phyloP scores from a whole-genome alignment of 2,888 invertebrate species.

The Aelia acuminata region DNA sequence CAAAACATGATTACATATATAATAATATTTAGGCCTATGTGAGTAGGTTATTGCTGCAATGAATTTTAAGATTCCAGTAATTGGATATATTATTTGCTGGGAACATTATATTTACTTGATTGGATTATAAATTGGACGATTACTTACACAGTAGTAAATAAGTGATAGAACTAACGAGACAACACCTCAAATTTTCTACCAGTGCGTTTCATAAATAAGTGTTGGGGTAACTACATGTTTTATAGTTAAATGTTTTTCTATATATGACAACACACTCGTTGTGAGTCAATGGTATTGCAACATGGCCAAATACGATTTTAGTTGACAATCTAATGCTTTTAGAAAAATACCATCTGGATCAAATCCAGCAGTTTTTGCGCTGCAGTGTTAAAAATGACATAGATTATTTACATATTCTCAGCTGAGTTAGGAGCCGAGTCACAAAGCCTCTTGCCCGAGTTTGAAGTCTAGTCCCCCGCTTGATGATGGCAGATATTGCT shows the following conservation, averaged over 20 bases:
- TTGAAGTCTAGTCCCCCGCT: constrained; percentile 62
- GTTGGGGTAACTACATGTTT: constrained; percentile 6
- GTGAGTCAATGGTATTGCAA: not conserved
- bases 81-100: not conserved
- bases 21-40: constrained; percentile 13
- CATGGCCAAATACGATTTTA: not conserved
- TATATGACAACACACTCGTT: not conserved
- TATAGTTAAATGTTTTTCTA: constrained; percentile 18
- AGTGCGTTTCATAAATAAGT: constrained; percentile 7
- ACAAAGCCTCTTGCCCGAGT: constrained; percentile 63
- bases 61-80: not conserved
- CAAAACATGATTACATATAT: too few species aligned
- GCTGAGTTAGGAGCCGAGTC: constrained; percentile 63
- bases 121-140: not conserved
- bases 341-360: constrained; percentile 34
- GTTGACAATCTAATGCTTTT: constrained; percentile 9
- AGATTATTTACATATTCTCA: constrained; percentile 63
- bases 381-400: not conserved
- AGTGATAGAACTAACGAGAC: not conserved
- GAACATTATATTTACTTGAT: not conserved
- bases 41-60: not conserved
- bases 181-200: constrained; percentile 1
- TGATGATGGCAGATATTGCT: constrained; percentile 61
- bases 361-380: not conserved
- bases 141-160: not conserved